These are phyloP conservation scores for Scaptomyza graminum DNA, from an alignment of 1,140 invertebrate genomes.

Conservation along the genomic window DNA sequence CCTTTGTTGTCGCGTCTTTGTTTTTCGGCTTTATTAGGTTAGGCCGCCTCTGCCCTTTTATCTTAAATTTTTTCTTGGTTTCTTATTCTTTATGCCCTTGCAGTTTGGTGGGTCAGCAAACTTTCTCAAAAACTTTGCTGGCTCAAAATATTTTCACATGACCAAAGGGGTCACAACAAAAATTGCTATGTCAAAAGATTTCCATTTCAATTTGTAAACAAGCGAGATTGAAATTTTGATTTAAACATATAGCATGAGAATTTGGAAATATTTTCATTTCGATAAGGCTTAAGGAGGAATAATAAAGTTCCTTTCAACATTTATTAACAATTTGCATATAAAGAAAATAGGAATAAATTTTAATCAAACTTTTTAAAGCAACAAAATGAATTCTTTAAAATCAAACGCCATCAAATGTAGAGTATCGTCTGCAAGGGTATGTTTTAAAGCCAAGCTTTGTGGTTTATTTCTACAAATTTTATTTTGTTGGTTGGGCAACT, in stretches of 20 bases:
- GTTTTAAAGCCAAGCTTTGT: slow-evolving; percentile 1
- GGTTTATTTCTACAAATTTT: slow-evolving; percentile 9
- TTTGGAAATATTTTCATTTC: no score
- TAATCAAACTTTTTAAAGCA: no score
- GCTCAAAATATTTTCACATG: background rate
- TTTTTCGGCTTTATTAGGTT: slow-evolving; percentile 82
- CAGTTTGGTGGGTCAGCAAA: slow-evolving; percentile 11
- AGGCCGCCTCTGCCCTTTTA: slow-evolving; percentile 46
- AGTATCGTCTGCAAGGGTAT: slow-evolving; percentile 6
- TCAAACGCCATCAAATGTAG: background rate
- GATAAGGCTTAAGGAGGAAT: no score
- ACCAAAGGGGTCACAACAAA: background rate
- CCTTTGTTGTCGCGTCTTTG: slow-evolving; percentile 75
- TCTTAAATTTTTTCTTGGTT: background rate
- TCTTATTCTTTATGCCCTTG: slow-evolving; percentile 22
- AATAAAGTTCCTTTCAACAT: no score
- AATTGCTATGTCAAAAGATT: background rate
- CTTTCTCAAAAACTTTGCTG: slow-evolving; percentile 12
- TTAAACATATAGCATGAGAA: no score
- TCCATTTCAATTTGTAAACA: slow-evolving; percentile 2
- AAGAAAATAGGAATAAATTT: no score
- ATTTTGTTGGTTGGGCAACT: slow-evolving; percentile 41
- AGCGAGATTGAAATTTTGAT: background rate
- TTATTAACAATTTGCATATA: no score
- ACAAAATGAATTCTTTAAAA: no score